phyloP scores from a whole-genome alignment of 2,113 vertebrate genomes.

The Pygoscelis adeliae region DNA sequence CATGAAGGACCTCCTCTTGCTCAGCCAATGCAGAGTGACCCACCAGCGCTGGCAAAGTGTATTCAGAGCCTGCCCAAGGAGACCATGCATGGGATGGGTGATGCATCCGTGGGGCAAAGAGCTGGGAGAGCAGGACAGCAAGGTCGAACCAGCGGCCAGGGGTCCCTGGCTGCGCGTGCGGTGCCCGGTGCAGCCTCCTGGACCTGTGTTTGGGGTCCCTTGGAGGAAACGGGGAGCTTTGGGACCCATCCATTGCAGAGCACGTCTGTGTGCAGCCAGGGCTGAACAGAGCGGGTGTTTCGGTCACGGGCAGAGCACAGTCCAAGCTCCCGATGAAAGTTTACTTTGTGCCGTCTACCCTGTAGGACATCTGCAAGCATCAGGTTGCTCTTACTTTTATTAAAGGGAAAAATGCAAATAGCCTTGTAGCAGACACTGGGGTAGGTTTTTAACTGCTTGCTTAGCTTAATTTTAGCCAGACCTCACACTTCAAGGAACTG shows the following conservation, averaged over 20 bases:
- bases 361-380: too few relatives aligned
- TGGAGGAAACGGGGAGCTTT: background rate
- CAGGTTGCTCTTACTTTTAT: background rate
- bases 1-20: background rate
- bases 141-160: background rate
- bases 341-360: background rate
- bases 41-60: background rate
- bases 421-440: background rate
- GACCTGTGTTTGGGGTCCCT: background rate
- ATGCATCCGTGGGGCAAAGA: fast-evolving
- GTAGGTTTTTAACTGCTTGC: background rate
- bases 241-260: background rate
- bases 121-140: background rate
- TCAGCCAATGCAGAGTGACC: background rate
- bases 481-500: background rate
- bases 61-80: background rate
- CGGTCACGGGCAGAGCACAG: background rate
- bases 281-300: background rate
- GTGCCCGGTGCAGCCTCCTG: background rate
- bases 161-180: background rate
- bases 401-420: background rate
- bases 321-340: fast-evolving
- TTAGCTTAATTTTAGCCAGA: background rate
- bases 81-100: fast-evolving
- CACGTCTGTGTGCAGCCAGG: background rate